These are phyloP conservation scores for Nematolebias whitei DNA, from an alignment of 2,113 vertebrate genomes.

Conservation along the genomic window DNA sequence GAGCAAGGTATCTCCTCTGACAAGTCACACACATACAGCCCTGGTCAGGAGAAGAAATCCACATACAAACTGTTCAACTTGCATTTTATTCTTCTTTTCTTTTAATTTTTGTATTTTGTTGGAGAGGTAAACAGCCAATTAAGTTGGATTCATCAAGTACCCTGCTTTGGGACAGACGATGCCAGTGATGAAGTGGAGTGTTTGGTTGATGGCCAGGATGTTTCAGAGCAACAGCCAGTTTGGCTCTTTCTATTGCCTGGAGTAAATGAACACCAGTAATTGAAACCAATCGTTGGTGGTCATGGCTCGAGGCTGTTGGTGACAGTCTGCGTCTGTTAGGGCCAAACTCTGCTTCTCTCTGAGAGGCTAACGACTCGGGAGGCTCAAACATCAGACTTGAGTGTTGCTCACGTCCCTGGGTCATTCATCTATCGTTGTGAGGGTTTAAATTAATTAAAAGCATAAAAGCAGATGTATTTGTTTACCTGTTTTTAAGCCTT, in stretches of 20 bases:
- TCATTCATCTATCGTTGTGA: constrained; percentile 17
- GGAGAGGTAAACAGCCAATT: constrained; percentile 11
- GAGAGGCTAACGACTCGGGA: constrained; percentile 36
- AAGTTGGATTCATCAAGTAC: constrained; percentile 12
- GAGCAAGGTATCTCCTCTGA: constrained; percentile 88
- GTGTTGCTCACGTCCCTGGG: background rate
- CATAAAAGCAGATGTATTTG: constrained; percentile 23
- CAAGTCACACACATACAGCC: background rate
- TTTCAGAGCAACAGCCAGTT: constrained; percentile 38
- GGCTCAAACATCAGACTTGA: constrained; percentile 40
- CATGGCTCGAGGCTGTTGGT: constrained; percentile 63
- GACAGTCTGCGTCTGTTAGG: constrained; percentile 46
- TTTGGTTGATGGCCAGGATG: constrained; percentile 54
- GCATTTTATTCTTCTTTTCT: background rate
- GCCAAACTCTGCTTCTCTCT: constrained; percentile 43
- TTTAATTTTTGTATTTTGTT: background rate
- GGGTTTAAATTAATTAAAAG: constrained; percentile 33
- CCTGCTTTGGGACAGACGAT: constrained; percentile 50
- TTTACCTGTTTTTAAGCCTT: constrained; percentile 22
- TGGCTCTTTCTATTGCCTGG: constrained; percentile 45
- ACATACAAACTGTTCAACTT: background rate
- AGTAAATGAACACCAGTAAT: constrained; percentile 71
- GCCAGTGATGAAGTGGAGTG: constrained; percentile 52
- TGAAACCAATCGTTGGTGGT: constrained; percentile 63
- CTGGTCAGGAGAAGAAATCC: background rate